Evolutionary conservation across 1,140 invertebrate species (phyloP), one percentile per base, ranked within the genome.

Genomic region (Habropoda laboriosa): DNA sequence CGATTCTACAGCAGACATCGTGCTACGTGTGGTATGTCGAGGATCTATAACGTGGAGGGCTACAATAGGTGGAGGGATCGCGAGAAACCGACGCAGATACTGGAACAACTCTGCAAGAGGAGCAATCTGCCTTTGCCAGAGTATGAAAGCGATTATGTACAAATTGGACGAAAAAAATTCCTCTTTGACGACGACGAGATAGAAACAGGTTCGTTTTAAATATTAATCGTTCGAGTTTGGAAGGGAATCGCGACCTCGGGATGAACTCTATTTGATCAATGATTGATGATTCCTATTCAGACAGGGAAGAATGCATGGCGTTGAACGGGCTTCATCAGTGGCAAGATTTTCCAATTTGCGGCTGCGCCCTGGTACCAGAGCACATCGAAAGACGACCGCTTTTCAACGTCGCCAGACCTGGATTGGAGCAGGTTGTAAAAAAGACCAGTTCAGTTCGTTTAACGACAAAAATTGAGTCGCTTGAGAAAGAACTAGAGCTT

Each of bases 371-470:
- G 38, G 97, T 98, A 0, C 97, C 97, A 0, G 97, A 98, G 92
- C 97, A 99, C 90, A 95, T 99, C 49, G 98, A 99, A 92, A 97
- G 97, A 21, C 93, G 98, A 63, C 94, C 96, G 12, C 93, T 98
- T 21, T 98, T 95, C 88, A 95, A 96, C 89, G 94, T 94, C 27
- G 94, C 95, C 45, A 96, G 95, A 91, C 96, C 96, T 0, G 97
- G 96, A 49, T 94, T 98, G 24, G 97, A 97, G 91, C 97, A 97
- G 94, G 97, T 96, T 85, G 57, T 49, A 70, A 57, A 53, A 84
- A 64, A 61, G 38, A 61, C 27, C n/a, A 63, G 38, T 40, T 61
- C 4, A n/a, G 30, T 53, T n/a, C 12, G 5, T 10, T 40, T 16
- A n/a, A 24, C 6, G 64, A 57, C 21, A 7, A 24, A 49, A 10